Percentiles rank a stretch among this genome's conserved stretches.
Conservation (phyloP, 2,888 invertebrate species). For the Lissocephala sabroskyi region DNA sequence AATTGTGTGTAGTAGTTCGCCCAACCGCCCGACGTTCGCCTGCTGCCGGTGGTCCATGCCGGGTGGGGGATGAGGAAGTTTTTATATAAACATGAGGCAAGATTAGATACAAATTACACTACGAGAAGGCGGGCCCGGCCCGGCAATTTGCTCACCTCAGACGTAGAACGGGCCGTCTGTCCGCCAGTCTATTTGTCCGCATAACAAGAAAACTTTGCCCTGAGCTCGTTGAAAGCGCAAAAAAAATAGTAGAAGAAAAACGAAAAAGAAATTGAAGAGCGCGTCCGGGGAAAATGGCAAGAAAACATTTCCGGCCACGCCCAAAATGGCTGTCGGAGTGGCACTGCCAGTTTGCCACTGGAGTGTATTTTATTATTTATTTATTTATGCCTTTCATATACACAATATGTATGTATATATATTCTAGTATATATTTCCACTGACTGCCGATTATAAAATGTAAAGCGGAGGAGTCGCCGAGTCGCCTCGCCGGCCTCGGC, state of each 20-base stretch:
- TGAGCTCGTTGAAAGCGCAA: conserved; percentile 47
- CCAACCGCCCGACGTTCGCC: too few relatives aligned
- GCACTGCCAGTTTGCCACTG: conserved; percentile 18
- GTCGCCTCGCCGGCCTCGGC: conserved; percentile 5
- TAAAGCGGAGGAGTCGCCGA: conserved; percentile 39
- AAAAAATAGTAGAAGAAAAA: conserved; percentile 22
- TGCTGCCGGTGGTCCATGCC: background rate
- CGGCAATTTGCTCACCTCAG: conserved; percentile 45
- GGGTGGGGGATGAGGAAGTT: conserved; percentile 37
- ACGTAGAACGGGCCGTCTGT: conserved; percentile 6
- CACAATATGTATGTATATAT: too few relatives aligned
- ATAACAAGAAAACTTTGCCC: conserved; percentile 11
- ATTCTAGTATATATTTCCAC: conserved; percentile 49
- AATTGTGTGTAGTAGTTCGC: conserved; percentile 31
- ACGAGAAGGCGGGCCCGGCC: conserved; percentile 48
- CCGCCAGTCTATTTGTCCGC: too few relatives aligned
- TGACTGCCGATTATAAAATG: conserved; percentile 50
- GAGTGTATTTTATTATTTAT: conserved; percentile 51
- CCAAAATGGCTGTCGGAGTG: background rate
- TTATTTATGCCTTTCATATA: conserved; percentile 42
- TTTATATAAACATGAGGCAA: conserved; percentile 64
- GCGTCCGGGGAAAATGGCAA: too few relatives aligned
- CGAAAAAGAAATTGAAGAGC: conserved; percentile 28
- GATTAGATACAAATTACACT: conserved; percentile 65
- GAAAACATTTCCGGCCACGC: conserved; percentile 37